Evolutionary conservation across 2,113 vertebrate species (phyloP).

Genomic region (Stegastes partitus): DNA sequence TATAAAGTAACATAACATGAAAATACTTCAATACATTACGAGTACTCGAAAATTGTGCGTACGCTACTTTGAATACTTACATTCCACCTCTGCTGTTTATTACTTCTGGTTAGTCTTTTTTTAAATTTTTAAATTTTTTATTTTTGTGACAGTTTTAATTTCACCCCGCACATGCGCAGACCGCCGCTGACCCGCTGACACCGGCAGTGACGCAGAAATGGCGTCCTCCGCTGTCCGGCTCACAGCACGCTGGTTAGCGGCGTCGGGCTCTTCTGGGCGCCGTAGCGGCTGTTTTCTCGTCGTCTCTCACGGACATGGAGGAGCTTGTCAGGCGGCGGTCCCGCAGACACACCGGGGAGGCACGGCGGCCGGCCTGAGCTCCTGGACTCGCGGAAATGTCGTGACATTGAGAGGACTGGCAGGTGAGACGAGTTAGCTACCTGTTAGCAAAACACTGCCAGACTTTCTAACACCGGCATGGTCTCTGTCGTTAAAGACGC

Average conservation of each 20-base stretch:
- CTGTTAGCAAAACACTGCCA: constrained; percentile 2
- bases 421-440: constrained; percentile 62
- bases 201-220: constrained; percentile 73
- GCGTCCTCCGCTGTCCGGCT: constrained; percentile 64
- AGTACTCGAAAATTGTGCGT: too few species aligned
- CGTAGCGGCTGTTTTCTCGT: not conserved
- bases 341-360: constrained; percentile 9
- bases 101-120: not conserved
- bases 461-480: not conserved
- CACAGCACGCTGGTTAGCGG: constrained; percentile 47
- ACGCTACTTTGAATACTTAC: too few species aligned
- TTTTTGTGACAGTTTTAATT: not conserved
- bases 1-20: too few species aligned
- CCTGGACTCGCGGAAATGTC: constrained; percentile 33
- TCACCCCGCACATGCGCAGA: constrained; percentile 64
- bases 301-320: constrained; percentile 7
- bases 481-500: not conserved
- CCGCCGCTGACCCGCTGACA: not conserved
- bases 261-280: constrained; percentile 10
- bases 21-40: too few species aligned
- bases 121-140: not conserved
- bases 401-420: constrained; percentile 79
- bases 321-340: not conserved
- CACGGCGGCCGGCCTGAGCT: constrained; percentile 4
- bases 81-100: too few species aligned